Percentiles rank a stretch among this genome's conserved stretches.
Evolutionary conservation across 2,113 vertebrate genomes (phyloP).

Genomic region (Zosterops japonicus): DNA sequence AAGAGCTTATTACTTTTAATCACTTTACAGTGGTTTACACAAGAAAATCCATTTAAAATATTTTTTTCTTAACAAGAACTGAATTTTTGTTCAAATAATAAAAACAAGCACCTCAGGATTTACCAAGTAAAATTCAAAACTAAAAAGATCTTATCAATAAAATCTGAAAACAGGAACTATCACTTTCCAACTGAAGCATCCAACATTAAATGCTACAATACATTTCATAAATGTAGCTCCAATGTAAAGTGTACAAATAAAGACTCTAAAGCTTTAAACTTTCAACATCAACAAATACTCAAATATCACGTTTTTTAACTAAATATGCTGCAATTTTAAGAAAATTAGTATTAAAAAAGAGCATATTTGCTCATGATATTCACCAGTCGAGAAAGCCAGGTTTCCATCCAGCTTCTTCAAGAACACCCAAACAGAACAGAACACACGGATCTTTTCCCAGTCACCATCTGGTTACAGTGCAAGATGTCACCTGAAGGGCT

Average conservation of each 20-base stretch:
- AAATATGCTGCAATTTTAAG: neutral
- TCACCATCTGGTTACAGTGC: fast-evolving
- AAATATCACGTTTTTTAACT: fast-evolving
- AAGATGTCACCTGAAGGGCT: neutral
- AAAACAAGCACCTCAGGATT: neutral
- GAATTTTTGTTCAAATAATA: conserved; percentile 13
- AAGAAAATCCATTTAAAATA: conserved; percentile 65
- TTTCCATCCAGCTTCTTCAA: conserved; percentile 34
- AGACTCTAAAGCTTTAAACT: neutral
- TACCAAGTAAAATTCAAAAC: neutral
- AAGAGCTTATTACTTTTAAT: conserved; percentile 70
- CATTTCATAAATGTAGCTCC: neutral
- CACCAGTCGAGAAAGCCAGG: conserved; percentile 59
- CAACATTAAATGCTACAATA: neutral
- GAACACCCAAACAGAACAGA: neutral
- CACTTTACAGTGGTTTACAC: conserved; percentile 57
- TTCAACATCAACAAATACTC: neutral
- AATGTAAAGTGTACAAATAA: neutral
- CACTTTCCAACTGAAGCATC: neutral
- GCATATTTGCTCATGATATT: conserved; percentile 11
- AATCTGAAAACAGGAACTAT: neutral
- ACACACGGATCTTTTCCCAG: neutral
- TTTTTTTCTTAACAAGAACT: conserved; percentile 28
- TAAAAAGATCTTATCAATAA: neutral
- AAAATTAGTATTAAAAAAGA: neutral